Conservation (phyloP, 2,888 invertebrate species). For the Sphaeridia pumilis region DNA sequence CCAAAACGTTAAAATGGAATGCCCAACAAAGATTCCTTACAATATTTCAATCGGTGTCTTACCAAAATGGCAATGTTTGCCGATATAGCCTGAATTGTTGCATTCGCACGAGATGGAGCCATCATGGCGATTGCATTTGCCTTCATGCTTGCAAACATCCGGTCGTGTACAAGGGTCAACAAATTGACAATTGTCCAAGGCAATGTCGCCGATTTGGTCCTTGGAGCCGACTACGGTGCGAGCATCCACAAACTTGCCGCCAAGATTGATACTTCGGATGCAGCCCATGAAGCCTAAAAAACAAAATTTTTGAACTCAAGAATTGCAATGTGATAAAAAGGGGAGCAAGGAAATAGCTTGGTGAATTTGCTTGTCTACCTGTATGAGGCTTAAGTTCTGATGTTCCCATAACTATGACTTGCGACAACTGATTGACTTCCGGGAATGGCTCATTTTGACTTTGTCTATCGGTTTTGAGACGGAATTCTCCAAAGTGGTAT, state of each 20-base stretch:
- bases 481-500: slow-evolving; percentile 61
- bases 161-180: slow-evolving; percentile 71
- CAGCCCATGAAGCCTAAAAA: slow-evolving; percentile 78
- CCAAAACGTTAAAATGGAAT: not conserved
- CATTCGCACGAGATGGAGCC: slow-evolving; percentile 82
- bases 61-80: slow-evolving; percentile 85
- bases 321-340: not conserved
- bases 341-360: not conserved
- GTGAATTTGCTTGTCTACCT: slow-evolving; percentile 5
- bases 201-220: slow-evolving; percentile 74
- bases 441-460: slow-evolving; percentile 14
- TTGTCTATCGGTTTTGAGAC: slow-evolving; percentile 57
- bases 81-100: slow-evolving; percentile 77
- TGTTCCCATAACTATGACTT: slow-evolving; percentile 28
- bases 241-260: slow-evolving; percentile 67
- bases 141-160: slow-evolving; percentile 85
- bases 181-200: slow-evolving; percentile 77
- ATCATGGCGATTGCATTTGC: slow-evolving; percentile 78
- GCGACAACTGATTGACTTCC: slow-evolving; percentile 25
- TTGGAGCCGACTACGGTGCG: slow-evolving; percentile 68
- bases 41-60: too few species aligned
- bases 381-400: slow-evolving; percentile 19
- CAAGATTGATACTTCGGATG: slow-evolving; percentile 76
- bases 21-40: not conserved
- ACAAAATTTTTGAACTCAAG: too few species aligned